Base-by-base conservation (phyloP, 2,888 invertebrate genomes). In the Lottia scabra region DNA sequence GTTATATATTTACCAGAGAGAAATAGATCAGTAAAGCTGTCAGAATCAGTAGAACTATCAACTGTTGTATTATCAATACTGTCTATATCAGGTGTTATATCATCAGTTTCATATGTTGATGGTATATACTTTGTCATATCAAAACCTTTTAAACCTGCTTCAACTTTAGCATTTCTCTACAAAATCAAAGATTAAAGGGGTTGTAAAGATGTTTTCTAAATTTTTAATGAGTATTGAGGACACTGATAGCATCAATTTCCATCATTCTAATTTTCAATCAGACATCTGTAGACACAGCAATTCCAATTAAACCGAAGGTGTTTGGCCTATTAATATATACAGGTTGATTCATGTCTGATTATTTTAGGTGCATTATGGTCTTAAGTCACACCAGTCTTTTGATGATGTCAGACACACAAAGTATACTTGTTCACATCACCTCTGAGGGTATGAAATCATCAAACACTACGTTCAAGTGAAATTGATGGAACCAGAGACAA, bases 111-210 rank as follows among this genome's bases (percentile, higher is more conserved):
- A 12, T 19, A 27, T 13, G 63, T 45, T 26, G 77, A 68, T 8
- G 84, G 81, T 5, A 85, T 70, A 75, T 87, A 87, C n/a, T 81
- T 76, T 0, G 82, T 80, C 15, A 86, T 78, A 19, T 83, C 78
- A 75, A 80, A 84, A 0, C 83, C 82, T 63, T 75, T 80, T 27
- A 88, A 67, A 0, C 81, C 82, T n/a, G 77, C 79, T 70, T 87
- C 87, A 1, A 86, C 70, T 68, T 82, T 82, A 63, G 83, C 80
- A 78, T 85, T 87, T 76, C 86, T 83, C 87, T 87, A 75, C 8
- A 75, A 71, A 62, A 23, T 38, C 63, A 44, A 71, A 65, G 63
- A 12, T 65, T 38, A 38, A 19, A 62, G 19, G 30, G 23, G 45
- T 45, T 15, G 16, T 19, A 48, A n/a, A 26, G 30, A 45, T 13